Conservation (phyloP, 2,888 invertebrate genomes). For the Plagodis dolabraria region DNA sequence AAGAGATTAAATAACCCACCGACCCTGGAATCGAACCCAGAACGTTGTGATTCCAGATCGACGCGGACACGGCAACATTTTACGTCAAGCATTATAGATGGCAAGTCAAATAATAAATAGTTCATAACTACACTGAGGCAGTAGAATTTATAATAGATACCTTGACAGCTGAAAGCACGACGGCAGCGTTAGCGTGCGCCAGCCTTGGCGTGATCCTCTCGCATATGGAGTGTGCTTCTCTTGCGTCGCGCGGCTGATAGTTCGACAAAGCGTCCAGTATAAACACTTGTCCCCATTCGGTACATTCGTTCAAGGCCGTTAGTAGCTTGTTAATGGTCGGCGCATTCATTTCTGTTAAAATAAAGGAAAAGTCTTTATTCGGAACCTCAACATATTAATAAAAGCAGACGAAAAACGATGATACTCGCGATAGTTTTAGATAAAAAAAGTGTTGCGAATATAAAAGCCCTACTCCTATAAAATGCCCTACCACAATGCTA, state of each 20-base stretch:
- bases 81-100: too few species aligned
- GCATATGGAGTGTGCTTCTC: conserved; percentile 99
- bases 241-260: conserved; percentile 97
- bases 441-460: too few species aligned
- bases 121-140: background rate
- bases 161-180: conserved; percentile 99
- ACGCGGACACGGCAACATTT: too few species aligned
- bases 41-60: too few species aligned
- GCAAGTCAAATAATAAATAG: background rate
- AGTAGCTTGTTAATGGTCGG: conserved; percentile 98
- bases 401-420: too few species aligned
- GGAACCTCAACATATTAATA: too few species aligned
- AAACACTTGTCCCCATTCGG: conserved; percentile 99
- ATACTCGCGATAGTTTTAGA: too few species aligned
- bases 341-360: conserved; percentile 93
- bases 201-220: conserved; percentile 98
- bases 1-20: too few species aligned
- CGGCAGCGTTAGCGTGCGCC: conserved; percentile 99
- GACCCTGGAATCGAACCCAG: too few species aligned
- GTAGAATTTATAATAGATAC: conserved; percentile 66
- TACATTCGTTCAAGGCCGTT: conserved; percentile 99
- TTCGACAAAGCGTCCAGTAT: conserved; percentile 98
- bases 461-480: too few species aligned
- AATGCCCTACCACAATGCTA: too few species aligned
- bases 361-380: too few species aligned